Base-by-base conservation (phyloP, 2,888 invertebrate genomes). In the Halictus ligatus region DNA sequence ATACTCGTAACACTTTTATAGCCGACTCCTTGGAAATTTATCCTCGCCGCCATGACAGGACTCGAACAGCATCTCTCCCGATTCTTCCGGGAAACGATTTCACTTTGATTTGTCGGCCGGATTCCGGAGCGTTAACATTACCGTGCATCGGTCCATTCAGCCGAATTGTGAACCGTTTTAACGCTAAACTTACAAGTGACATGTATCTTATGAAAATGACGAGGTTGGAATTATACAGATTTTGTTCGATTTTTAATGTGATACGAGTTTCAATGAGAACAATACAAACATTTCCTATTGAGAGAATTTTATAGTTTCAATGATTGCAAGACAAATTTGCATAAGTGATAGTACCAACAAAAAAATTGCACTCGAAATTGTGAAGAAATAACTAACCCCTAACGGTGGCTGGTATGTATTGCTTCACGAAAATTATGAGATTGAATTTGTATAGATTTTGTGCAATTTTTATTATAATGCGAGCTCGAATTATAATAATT, bases 1-100 rank as follows among this genome's bases (percentile, higher is more conserved):
- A 85, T 87, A 90, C 93, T 92, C 93, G 93, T 93, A 94, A 94
- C 92, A 93, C 93, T 93, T 94, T 94, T 94, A 93, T 92, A 91
- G 91, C 83, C 77, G 48, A 12, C 79, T 25, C 54, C 71, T 54
- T 60, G 78, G 83, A 83, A 87, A 83, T 86, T 80, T 83, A 87
- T 83, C 86, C 43, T 29, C 75, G 29, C 7, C 77, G 35, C 69
- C n/a, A 15, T 35, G 71, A 48, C 77, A n/a, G 64, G 64, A 71
- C 15, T 58, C 35, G 40, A 48, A 12, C 54, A 21, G 7, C 35
- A 25, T 18, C 25, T 78, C 50, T 67, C 60, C 60, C n/a, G n/a
- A 80, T 72, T 64, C 74, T 86, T 82, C 85, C 69, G 13, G 71
- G 74, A 79, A 86, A 7, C 73, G 77, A 43, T 79, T 81, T 72